A percentile compares a stretch with the other conserved stretches of the same genome.
Evolutionary conservation across 2,113 vertebrate species (phyloP).

Genomic region (Toxotes chatareus): DNA sequence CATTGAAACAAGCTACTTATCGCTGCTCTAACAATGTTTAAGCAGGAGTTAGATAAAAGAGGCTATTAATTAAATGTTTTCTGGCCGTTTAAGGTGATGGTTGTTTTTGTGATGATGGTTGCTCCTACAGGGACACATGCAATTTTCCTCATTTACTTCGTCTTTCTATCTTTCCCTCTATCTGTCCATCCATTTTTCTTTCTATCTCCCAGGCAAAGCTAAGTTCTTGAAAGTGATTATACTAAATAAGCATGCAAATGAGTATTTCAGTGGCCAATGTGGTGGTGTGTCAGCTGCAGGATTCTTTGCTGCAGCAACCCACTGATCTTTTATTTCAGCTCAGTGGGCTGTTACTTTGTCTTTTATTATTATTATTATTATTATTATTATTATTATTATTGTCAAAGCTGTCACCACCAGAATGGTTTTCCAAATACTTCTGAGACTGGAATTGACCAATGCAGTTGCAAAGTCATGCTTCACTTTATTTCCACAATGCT

Average conservation of each 20-base stretch:
- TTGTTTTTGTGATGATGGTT: neutral
- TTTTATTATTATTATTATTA: neutral
- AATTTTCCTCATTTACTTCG: neutral
- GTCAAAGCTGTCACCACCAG: neutral
- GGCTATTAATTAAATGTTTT: slow-evolving; percentile 23
- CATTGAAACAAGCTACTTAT: slow-evolving; percentile 12
- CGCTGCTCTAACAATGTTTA: slow-evolving; percentile 24
- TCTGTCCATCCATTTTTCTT: neutral
- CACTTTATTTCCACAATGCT: neutral
- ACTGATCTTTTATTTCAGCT: neutral
- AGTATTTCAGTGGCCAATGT: neutral
- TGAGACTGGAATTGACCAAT: neutral
- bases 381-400: neutral
- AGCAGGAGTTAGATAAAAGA: slow-evolving; percentile 30
- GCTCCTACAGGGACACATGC: neutral
- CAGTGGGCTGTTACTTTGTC: neutral
- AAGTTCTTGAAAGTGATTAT: neutral
- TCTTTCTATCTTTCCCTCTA: neutral
- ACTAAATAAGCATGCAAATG: neutral
- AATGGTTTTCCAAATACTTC: neutral
- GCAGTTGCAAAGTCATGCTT: neutral
- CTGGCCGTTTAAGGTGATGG: slow-evolving; percentile 15
- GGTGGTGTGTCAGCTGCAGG: neutral
- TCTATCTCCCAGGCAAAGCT: neutral
- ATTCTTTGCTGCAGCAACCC: neutral